Evolutionary conservation across 2,888 invertebrate species (phyloP).

Genomic region (Opisthograptis luteolata): DNA sequence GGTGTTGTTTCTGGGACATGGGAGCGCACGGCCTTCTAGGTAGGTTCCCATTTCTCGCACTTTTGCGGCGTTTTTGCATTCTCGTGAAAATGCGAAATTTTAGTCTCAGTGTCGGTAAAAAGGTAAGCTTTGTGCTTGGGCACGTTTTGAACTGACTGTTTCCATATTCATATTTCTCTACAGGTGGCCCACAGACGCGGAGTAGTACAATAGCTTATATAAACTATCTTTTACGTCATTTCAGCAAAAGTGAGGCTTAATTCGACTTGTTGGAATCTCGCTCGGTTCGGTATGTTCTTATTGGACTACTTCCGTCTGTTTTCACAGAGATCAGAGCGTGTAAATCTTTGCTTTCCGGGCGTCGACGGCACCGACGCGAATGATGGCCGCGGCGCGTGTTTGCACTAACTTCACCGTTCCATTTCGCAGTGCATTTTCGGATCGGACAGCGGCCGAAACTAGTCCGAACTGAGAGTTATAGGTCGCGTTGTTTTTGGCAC

Average conservation of each 20-base stretch:
- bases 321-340: conserved; percentile 25
- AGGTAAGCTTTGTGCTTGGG: conserved; percentile 61
- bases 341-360: conserved; percentile 36
- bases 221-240: conserved; percentile 29
- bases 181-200: conserved; percentile 54
- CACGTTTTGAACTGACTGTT: conserved; percentile 53
- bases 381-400: conserved; percentile 55
- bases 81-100: conserved; percentile 61
- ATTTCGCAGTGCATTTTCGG: conserved; percentile 48
- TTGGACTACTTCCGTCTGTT: neutral
- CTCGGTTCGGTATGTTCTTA: neutral
- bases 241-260: neutral
- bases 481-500: conserved; percentile 69
- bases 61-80: conserved; percentile 64
- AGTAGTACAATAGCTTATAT: conserved; percentile 36
- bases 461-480: conserved; percentile 52
- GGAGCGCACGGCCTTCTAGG: conserved; percentile 38
- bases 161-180: conserved; percentile 56
- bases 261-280: neutral
- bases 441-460: conserved; percentile 55
- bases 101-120: conserved; percentile 57
- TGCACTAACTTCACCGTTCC: conserved; percentile 52
- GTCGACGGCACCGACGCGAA: conserved; percentile 48
- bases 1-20: conserved; percentile 49
- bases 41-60: conserved; percentile 59